Evolutionary conservation across 2,888 invertebrate species (phyloP).

Genomic region (Griposia aprilina): DNA sequence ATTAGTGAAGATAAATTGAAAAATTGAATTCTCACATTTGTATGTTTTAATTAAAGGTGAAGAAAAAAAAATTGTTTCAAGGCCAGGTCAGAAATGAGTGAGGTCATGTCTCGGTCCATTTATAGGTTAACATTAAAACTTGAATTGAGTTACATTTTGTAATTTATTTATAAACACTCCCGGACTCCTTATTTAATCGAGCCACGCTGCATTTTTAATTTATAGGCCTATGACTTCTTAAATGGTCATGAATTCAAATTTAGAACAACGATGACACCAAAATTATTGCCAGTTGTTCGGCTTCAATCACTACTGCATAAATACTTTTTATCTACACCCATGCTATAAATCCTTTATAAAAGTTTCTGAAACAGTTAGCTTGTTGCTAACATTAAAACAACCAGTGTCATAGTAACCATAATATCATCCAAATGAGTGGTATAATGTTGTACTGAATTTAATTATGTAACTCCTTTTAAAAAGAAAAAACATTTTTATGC

Average conservation of each 20-base stretch:
- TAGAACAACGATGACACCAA: neutral
- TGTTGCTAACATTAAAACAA: too few species aligned
- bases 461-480: too few species aligned
- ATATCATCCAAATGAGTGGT: too few species aligned
- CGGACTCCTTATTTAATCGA: too few species aligned
- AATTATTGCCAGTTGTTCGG: neutral
- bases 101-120: neutral
- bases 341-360: too few species aligned
- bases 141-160: constrained; percentile 8
- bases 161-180: too few species aligned
- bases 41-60: neutral
- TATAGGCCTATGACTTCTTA: neutral
- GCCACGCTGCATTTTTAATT: neutral
- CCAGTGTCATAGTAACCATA: too few species aligned
- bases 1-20: constrained; percentile 17
- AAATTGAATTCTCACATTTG: neutral
- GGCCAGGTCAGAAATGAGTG: neutral
- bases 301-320: neutral
- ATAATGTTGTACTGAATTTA: too few species aligned
- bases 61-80: neutral
- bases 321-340: too few species aligned
- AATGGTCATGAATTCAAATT: neutral
- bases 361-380: too few species aligned
- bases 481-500: too few species aligned
- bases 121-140: constrained; percentile 19